Evolutionary conservation across 2,797 vertebrate genomes (phyloP), one percentile per base, ranked within the genome.

Genomic region (Galago senegalensis): DNA sequence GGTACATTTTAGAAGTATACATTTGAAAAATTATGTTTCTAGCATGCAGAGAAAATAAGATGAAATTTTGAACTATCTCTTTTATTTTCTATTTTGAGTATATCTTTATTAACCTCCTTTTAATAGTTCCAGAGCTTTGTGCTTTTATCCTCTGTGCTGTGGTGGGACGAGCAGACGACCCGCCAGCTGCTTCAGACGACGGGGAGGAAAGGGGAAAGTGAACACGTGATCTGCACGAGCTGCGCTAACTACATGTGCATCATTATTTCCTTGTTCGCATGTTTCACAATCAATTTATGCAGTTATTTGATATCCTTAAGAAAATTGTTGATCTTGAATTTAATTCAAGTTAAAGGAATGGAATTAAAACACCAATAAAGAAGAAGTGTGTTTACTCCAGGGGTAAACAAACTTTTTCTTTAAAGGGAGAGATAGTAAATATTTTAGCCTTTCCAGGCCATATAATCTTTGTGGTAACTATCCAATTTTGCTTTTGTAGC

Each of bases 341-440:
- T 91, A 46, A 97, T 65, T 84, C 25, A 91, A 84, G 56, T 89
- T 13, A 94, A 93, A 95, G 23, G 11, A 89, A 87, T 69, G 40
- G 4, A 91, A 84, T 60, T 43, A 92, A 95, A 76, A 70, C 20
- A 79, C 81, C 31, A 80, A 69, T 87, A 37, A 63, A 82, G 31
- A 61, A 21, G 88, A 58, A 72, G 8, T 56, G 10, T 27, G 9
- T 67, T 72, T 87, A 88, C 18, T 46, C 16, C 4, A 27, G 23
- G 20, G n/a, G 31, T 60, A 79, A 93, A 49, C 12, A 75, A 53
- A 27, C 5, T 77, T 87, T 34, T 70, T 40, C 4, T 6, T 6
- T 49, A 20, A 87, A 89, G 70, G 5, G 31, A 27, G 21, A 77
- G 63, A 43, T 1, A 31, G 12, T 58, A 87, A 84, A 46, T 72